Evolutionary conservation across 64 coral and sea anemone genomes (phyloP).

Genomic region (Orbicella faveolata): DNA sequence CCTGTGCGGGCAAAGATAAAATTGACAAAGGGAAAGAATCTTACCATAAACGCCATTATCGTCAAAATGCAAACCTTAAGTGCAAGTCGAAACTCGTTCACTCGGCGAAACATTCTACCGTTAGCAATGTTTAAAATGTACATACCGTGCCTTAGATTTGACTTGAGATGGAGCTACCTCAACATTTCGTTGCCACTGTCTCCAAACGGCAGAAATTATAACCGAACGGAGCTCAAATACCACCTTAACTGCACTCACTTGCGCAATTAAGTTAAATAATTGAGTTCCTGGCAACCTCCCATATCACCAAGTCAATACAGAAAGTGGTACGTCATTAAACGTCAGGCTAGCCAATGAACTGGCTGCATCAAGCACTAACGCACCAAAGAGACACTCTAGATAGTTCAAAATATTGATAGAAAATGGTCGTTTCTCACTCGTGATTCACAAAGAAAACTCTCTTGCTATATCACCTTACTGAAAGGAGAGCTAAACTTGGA

Average conservation of each 20-base stretch:
- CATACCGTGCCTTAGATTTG: neutral
- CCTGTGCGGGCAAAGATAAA: no score
- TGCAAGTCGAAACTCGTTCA: neutral
- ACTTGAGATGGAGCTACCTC: neutral
- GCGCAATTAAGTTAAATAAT: neutral
- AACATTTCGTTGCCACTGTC: neutral
- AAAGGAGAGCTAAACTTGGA: no score
- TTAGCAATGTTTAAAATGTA: neutral
- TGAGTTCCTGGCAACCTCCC: conserved; percentile 33
- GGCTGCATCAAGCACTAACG: neutral
- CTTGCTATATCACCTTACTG: no score
- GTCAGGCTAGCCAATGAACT: neutral
- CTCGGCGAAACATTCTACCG: neutral
- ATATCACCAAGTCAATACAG: conserved; percentile 13
- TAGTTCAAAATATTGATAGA: neutral
- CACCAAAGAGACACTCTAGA: neutral
- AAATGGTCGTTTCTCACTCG: no score
- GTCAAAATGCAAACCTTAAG: neutral
- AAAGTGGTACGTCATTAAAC: conserved; percentile 19
- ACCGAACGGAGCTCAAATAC: neutral
- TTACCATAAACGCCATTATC: neutral
- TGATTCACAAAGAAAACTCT: no score
- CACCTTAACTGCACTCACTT: neutral
- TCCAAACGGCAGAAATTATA: neutral
- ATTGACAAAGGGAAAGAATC: no score